Base-by-base conservation (phyloP, 2,113 vertebrate genomes). In the Blennius ocellaris region DNA sequence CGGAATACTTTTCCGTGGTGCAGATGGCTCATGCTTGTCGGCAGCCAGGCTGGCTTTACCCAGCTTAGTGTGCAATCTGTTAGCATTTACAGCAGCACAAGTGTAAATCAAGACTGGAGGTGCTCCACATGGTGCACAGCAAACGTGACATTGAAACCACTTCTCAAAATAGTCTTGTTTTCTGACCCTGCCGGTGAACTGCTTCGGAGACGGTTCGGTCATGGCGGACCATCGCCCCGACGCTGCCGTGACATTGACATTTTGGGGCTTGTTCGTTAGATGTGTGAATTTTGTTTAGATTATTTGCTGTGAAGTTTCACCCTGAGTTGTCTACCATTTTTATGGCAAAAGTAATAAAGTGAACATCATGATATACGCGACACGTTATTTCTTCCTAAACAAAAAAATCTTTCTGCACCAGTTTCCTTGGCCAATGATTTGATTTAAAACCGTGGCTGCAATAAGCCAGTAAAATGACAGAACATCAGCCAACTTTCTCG, bases 141-240 rank as follows among this genome's bases (percentile, higher is more conserved):
- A 52, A 53, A 11, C 21, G 30, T 49, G 69, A 69, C 60, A 83
- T 7, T 6, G 51, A 78, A 41, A 52, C 30, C 12, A 11, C 9
- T 65, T 14, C 68, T 73, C 10, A 43, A 80, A 83, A 75, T 58
- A 78, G 45, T 48, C 21, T 10, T 7, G 8, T 40, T 68, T 57
- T 57, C 51, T 56, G 49, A 70, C 43, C 54, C 48, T 9, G 21
- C 21, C 63, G 44, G 2, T 61, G 37, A 54, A 50, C 54, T 47
- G 5, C 1, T 12, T 7, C 17, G 7, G 40, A 17, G 48, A 7
- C 7, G 15, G 48, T 16, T 17, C 9, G 15, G 15, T 10, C 48
- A 17, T 50, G 12, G 15, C 6, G 1, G 11, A 48, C 45, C 45
- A 7, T 11, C 15, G 12, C 11, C 15, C 45, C 1, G 14, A 12